These are phyloP conservation scores for Melanchra persicariae DNA, from an alignment of 2,888 invertebrate genomes.

Conservation along the genomic window DNA sequence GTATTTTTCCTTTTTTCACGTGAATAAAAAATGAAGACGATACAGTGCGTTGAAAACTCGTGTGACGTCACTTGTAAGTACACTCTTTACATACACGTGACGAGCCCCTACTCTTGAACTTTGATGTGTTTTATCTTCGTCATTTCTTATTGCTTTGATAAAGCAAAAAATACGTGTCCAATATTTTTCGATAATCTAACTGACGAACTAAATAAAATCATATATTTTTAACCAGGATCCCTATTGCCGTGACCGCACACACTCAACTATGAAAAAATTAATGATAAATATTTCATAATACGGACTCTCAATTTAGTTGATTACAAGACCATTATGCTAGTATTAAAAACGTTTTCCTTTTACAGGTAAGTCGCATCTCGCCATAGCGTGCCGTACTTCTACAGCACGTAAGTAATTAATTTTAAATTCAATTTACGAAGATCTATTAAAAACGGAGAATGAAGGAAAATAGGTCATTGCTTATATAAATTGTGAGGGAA, in stretches of 20 bases:
- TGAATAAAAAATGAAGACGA: no score
- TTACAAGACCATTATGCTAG: background rate
- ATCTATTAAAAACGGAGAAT: background rate
- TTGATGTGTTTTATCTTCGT: no score
- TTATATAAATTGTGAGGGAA: background rate
- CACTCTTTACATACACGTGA: no score
- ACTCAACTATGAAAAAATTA: background rate
- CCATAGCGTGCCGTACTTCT: background rate
- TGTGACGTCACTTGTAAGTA: no score
- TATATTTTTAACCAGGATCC: no score
- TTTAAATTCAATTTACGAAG: background rate
- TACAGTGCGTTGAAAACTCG: no score
- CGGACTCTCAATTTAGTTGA: background rate
- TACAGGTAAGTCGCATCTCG: slow-evolving; percentile 35
- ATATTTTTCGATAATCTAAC: no score
- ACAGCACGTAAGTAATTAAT: slow-evolving; percentile 10
- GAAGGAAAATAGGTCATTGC: background rate
- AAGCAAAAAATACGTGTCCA: no score
- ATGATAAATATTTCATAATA: background rate
- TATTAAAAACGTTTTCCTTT: background rate
- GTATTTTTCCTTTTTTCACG: no score
- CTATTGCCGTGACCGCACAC: background rate
- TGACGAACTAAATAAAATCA: no score
- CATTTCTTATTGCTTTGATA: no score
- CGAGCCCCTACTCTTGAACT: no score